phyloP scores from a whole-genome alignment of 1,140 invertebrate species.

The Ceratina australensis region DNA sequence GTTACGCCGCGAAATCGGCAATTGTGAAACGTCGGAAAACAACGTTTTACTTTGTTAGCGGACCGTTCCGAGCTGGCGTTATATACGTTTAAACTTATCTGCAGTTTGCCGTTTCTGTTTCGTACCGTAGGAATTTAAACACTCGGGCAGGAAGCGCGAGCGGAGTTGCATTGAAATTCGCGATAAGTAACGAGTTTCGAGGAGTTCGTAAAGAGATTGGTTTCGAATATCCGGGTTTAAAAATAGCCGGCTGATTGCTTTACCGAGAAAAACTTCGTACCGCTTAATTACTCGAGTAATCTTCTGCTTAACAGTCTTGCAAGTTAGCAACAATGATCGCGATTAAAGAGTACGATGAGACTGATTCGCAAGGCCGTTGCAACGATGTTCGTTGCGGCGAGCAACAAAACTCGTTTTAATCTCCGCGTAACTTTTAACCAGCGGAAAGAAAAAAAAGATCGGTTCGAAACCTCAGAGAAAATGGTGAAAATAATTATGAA shows the following conservation, averaged over 20 bases:
- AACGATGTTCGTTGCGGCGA: too few species aligned
- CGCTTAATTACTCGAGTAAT: background rate
- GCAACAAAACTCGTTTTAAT: too few species aligned
- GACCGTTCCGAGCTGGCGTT: background rate
- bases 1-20: background rate
- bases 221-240: background rate
- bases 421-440: too few species aligned
- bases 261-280: background rate
- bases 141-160: background rate
- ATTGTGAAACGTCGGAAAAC: background rate
- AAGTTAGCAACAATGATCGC: background rate
- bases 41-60: background rate
- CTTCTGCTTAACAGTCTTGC: background rate
- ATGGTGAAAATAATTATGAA: background rate
- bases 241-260: background rate
- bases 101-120: background rate
- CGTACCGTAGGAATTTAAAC: background rate
- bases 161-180: background rate
- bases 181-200: background rate
- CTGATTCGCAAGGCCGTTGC: too few species aligned
- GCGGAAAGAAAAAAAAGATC: background rate
- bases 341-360: background rate
- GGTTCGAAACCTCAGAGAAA: background rate
- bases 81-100: background rate
- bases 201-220: background rate